Evolutionary conservation across 2,113 vertebrate genomes (phyloP), one percentile per base, ranked within the genome.

Genomic region (Maccullochella peelii): DNA sequence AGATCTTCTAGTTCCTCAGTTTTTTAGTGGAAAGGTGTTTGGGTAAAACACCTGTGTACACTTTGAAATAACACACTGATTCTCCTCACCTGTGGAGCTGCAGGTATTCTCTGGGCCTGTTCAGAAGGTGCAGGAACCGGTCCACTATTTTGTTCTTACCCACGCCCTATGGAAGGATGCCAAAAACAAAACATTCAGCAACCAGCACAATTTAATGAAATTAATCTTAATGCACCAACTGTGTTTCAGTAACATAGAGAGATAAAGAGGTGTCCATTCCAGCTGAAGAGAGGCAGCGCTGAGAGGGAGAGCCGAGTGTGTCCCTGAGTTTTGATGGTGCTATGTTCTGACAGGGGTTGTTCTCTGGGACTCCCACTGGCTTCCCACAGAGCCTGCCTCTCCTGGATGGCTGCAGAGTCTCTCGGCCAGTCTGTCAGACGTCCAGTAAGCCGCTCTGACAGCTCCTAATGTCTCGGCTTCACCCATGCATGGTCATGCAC

Each of bases 111-210:
- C 98, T 96, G 16, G 98, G 97, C 72, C 98, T 96, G 92, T 99
- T 99, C 86, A 99, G 95, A 40, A 99, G 96, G 70, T 99, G 97
- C 83, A 99, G 96, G 82, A 99, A 99, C 89, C 97, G 93, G 92
- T 99, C 98, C 81, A 98, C 97, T 55, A 99, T 94, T 93, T 99
- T 99, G 93, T 99, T 99, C 89, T 99, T 99, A 40, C 98, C 98
- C 20, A 99, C 98, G 11, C 98, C 98, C 98, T 99, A 88, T 50
- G 82, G 79, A 79, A 20, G 38, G 21, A 88, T 3, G 42, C 0
- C 67, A 25, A 33, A 52, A 16, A 75, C 4, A 63, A 25, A 47
- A n/a, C 33, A 52, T n/a, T 25, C 0, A 49, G 5, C 5, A 25
- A 25, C 21, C 10, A 9, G 9, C 3, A 15, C 1, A n/a, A 10